Evolutionary conservation across 2,888 invertebrate genomes (phyloP).

Genomic region (Mesopsocus fuscifrons): DNA sequence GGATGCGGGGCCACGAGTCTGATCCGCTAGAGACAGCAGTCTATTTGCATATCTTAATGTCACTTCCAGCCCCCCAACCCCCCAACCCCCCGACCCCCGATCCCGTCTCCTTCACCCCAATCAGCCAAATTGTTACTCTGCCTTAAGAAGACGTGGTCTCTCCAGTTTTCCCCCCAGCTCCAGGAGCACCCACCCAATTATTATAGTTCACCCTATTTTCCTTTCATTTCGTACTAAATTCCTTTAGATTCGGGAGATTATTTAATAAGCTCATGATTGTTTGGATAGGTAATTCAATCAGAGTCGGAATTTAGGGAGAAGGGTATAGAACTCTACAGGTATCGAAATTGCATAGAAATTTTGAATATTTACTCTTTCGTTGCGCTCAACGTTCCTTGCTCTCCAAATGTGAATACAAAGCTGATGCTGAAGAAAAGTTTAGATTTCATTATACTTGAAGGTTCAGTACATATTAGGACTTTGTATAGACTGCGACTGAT

Average conservation of each 20-base stretch:
- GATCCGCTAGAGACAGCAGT: conserved; percentile 7
- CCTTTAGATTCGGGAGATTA: neutral
- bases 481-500: no score
- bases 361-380: no score
- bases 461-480: no score
- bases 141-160: conserved; percentile 1
- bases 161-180: neutral
- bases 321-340: no score
- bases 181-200: neutral
- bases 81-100: neutral
- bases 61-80: conserved; percentile 8
- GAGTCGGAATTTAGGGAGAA: no score
- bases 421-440: no score
- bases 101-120: neutral
- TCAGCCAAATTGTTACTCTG: conserved; percentile 9
- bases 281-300: no score
- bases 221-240: no score
- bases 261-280: conserved; percentile 1
- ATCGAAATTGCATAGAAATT: no score
- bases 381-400: no score
- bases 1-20: conserved; percentile 5
- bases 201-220: neutral
- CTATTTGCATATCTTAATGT: conserved; percentile 10
- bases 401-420: no score
- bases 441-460: no score